phyloP scores from a whole-genome alignment of 1,140 invertebrate species.

The Drosophila tsacasi region DNA sequence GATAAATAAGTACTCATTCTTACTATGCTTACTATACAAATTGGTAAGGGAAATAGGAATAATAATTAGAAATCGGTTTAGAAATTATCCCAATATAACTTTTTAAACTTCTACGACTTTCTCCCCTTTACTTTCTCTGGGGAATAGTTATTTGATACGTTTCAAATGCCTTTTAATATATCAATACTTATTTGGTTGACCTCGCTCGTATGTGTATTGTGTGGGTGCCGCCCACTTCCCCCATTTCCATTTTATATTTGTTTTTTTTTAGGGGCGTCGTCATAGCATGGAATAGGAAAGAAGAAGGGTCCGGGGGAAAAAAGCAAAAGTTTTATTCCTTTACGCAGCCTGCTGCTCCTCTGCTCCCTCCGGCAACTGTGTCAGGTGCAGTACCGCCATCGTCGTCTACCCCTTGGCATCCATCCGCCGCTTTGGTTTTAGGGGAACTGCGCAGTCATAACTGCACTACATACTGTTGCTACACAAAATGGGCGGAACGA shows the following conservation, averaged over 20 bases:
- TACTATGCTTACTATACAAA: too few species aligned
- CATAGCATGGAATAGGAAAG: conserved; percentile 4
- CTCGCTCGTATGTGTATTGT: not conserved
- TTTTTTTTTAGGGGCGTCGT: conserved; percentile 13
- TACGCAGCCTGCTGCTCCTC: conserved; percentile 26
- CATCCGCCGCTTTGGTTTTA: not conserved
- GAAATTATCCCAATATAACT: not conserved
- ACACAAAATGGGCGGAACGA: conserved; percentile 17
- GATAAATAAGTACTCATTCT: not conserved
- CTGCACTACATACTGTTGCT: conserved; percentile 33
- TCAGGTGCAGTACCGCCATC: conserved; percentile 36
- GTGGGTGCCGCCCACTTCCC: conserved; percentile 17
- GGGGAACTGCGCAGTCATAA: conserved; percentile 54
- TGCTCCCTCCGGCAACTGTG: conserved; percentile 13
- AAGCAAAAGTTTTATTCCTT: conserved; percentile 43
- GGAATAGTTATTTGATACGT: not conserved
- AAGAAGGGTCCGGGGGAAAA: not conserved
- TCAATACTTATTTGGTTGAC: conserved; percentile 15
- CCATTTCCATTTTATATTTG: conserved; percentile 1
- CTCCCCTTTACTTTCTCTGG: not conserved
- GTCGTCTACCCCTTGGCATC: conserved; percentile 1
- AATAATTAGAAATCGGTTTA: not conserved
- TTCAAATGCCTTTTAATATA: not conserved
- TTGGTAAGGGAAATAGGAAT: not conserved
- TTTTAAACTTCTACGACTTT: not conserved